phyloP scores from a whole-genome alignment of 2,888 invertebrate genomes.

The Agrochola lychnidis region DNA sequence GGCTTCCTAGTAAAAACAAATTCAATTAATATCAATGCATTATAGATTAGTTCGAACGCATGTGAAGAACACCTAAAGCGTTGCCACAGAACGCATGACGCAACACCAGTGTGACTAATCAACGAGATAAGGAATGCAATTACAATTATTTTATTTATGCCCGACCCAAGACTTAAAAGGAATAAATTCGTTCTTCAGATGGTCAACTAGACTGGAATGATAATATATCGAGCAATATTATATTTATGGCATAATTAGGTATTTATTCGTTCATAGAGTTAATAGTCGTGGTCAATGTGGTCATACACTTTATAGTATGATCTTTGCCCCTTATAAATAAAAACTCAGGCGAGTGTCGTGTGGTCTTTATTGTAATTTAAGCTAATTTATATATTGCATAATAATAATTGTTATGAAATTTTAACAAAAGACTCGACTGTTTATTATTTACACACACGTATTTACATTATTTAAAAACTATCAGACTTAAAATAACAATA shows the following conservation, averaged over 20 bases:
- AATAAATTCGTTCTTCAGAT: slow-evolving; percentile 57
- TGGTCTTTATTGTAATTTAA: slow-evolving; percentile 10
- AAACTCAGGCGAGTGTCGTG: neutral
- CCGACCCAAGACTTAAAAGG: slow-evolving; percentile 70
- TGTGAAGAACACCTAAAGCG: slow-evolving; percentile 61
- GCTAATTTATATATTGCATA: neutral
- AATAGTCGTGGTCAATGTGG: slow-evolving; percentile 11
- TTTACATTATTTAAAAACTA: too few relatives aligned
- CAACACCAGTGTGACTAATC: slow-evolving; percentile 85
- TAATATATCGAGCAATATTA: slow-evolving; percentile 45
- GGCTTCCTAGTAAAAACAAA: slow-evolving; percentile 20
- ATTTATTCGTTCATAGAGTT: slow-evolving; percentile 27
- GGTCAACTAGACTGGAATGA: slow-evolving; percentile 40
- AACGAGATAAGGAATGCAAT: slow-evolving; percentile 87
- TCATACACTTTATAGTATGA: slow-evolving; percentile 17
- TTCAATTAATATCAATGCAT: slow-evolving; percentile 42
- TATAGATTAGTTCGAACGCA: slow-evolving; percentile 49
- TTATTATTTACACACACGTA: too few relatives aligned
- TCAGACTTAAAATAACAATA: too few relatives aligned
- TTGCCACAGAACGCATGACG: slow-evolving; percentile 76
- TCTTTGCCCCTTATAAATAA: slow-evolving; percentile 28
- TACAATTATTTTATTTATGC: slow-evolving; percentile 84
- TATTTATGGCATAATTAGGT: slow-evolving; percentile 45
- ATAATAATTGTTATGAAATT: neutral
- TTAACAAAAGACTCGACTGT: neutral